Evolutionary conservation across 2,797 vertebrate species (phyloP), one percentile per base, ranked within the genome.

Genomic region (Bufotes viridis): DNA sequence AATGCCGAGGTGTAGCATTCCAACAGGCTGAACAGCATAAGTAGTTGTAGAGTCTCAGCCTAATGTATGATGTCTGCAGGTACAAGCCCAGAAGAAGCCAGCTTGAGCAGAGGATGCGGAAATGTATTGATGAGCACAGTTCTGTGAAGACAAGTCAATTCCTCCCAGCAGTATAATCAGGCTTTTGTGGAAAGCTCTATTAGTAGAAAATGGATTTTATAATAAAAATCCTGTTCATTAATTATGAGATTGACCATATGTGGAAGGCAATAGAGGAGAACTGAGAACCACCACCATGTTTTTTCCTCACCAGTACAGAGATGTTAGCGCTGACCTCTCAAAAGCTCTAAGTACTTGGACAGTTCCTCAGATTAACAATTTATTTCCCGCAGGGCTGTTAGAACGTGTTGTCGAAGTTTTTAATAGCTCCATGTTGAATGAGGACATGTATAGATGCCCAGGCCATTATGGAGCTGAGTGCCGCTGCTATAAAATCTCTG

Each of bases 381-480:
- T 51, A 84, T 74, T 42, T 69, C 34, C 34, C 14, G 3, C 4
- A 9, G 26, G 55, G 34, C 29, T 82, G 80, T 57, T 87, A 78
- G 67, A 78, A 49, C 5, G 81, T 34, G 24, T 34, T 76, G 87
- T 85, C 53, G 49, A 60, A 69, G 70, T 65, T 55, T 79, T 85
- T 89, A 85, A 85, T 85, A 65, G 78, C 26, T 15, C 24, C 22
- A 18, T 69, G 76, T 55, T 81, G 85, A 85, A 34, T 76, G 69
- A 57, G 61, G 83, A 81, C 87, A 76, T 58, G 65, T 74, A 74
- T 78, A 72, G 57, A 81, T 74, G 24, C 51, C 79, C 63, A 57
- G 74, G 63, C 82, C 82, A 81, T 80, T 85, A 75, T 80, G n/a
- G 24, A 53, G 58, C 87, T 88, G 84, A 84, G 80, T 55, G 51